These are phyloP conservation scores for Maccullochella peelii DNA, from an alignment of 2,113 vertebrate genomes.

Conservation along the genomic window DNA sequence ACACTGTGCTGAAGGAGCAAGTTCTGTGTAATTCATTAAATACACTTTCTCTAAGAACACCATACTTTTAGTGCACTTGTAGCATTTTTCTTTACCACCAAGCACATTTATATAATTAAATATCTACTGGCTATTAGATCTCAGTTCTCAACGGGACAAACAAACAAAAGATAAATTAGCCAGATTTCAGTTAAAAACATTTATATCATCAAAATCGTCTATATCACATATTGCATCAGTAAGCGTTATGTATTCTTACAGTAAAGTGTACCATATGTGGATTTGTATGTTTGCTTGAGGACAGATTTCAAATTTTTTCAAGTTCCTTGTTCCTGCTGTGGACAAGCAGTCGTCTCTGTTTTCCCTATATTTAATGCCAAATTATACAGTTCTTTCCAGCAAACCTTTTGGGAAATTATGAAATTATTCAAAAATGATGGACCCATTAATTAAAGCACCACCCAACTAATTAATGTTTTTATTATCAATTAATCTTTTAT, in stretches of 20 bases:
- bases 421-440: background rate
- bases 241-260: background rate
- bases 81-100: conserved; percentile 15
- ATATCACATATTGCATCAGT: background rate
- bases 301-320: too few species aligned
- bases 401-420: too few species aligned
- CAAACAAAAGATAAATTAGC: background rate
- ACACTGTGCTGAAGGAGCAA: conserved; percentile 58
- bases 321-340: too few species aligned
- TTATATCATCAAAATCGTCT: too few species aligned
- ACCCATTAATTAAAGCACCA: background rate
- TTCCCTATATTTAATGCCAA: background rate
- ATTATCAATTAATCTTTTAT: background rate
- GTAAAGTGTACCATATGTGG: background rate
- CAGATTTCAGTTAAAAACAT: background rate
- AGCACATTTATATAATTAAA: background rate
- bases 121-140: background rate
- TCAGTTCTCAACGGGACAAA: background rate
- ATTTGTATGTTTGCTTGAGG: background rate
- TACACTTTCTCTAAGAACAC: conserved; percentile 20
- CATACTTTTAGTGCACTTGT: conserved; percentile 13
- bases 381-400: background rate
- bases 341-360: background rate
- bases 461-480: background rate
- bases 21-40: conserved; percentile 53